Percentiles rank a stretch among this genome's conserved stretches.
phyloP scores from a whole-genome alignment of 2,113 vertebrate species.

The Dermatemys mawii region DNA sequence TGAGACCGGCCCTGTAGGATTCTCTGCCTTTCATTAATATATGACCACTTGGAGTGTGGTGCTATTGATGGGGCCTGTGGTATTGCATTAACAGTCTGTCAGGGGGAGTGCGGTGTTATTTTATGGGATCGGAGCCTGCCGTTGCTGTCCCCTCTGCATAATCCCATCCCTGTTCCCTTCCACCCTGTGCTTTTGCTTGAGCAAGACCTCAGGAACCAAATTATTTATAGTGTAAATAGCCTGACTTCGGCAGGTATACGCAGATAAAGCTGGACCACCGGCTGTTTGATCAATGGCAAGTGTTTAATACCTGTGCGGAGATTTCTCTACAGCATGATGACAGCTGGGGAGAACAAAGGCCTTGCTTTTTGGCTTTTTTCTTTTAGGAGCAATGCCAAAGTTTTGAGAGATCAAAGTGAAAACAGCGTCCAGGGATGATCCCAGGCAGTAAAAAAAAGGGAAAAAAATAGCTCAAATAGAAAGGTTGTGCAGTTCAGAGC shows the following conservation, averaged over 20 bases:
- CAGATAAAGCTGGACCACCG: slow-evolving; percentile 26
- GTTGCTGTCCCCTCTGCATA: neutral
- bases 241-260: slow-evolving; percentile 28
- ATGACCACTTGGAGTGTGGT: neutral
- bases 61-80: neutral
- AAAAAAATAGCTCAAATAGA: neutral
- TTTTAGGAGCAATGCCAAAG: slow-evolving; percentile 64
- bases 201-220: slow-evolving; percentile 39
- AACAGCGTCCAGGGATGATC: slow-evolving; percentile 63
- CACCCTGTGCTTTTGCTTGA: neutral
- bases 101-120: fast-evolving
- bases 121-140: neutral
- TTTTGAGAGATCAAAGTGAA: slow-evolving; percentile 73
- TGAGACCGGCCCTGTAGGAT: neutral
- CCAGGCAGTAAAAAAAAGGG: slow-evolving; percentile 59
- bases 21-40: neutral
- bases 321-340: slow-evolving; percentile 65
- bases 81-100: neutral
- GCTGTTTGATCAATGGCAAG: slow-evolving; percentile 58
- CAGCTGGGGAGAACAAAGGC: slow-evolving; percentile 77
- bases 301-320: slow-evolving; percentile 71
- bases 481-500: neutral
- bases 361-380: slow-evolving; percentile 42
- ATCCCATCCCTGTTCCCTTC: neutral
- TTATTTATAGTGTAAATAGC: slow-evolving; percentile 36